phyloP scores from a whole-genome alignment of 2,888 invertebrate species.

The Agonopterix heracliana region DNA sequence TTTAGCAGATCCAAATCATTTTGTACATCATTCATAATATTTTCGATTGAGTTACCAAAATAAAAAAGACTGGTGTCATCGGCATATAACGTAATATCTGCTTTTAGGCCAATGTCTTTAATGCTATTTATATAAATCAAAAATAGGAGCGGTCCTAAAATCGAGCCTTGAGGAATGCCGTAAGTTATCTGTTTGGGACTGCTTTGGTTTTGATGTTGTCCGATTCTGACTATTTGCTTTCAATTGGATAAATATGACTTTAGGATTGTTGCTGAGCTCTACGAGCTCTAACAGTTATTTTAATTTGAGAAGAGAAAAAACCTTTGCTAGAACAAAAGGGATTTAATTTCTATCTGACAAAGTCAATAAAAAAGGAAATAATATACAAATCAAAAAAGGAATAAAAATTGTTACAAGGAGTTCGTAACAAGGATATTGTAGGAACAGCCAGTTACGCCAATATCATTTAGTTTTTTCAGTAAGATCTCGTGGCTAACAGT shows the following conservation, averaged over 20 bases:
- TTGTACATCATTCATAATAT: constrained; percentile 9
- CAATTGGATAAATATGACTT: constrained; percentile 6
- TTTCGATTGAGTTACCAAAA: constrained; percentile 9
- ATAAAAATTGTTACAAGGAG: too few species aligned
- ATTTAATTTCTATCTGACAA: too few species aligned
- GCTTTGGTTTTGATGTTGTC: not conserved
- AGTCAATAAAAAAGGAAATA: too few species aligned
- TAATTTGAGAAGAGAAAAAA: too few species aligned
- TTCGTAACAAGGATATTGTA: not conserved
- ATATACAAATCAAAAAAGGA: too few species aligned
- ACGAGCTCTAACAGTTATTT: too few species aligned
- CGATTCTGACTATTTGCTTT: not conserved
- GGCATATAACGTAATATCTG: not conserved
- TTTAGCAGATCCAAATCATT: constrained; percentile 11
- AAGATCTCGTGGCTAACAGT: too few species aligned
- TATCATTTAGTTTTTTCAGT: not conserved
- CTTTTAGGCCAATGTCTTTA: not conserved
- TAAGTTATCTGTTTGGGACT: not conserved
- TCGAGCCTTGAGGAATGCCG: constrained; percentile 5
- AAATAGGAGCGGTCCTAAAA: constrained; percentile 10
- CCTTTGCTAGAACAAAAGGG: too few species aligned
- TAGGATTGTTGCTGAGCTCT: too few species aligned
- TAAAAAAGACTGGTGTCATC: constrained; percentile 14
- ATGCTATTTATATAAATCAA: constrained; percentile 7
- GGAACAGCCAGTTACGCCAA: constrained; percentile 1